A percentile compares a stretch with the other conserved stretches of the same genome.
These are phyloP conservation scores for Micrastur ruficollis DNA, from an alignment of 2,797 vertebrate species.

Conservation along the genomic window DNA sequence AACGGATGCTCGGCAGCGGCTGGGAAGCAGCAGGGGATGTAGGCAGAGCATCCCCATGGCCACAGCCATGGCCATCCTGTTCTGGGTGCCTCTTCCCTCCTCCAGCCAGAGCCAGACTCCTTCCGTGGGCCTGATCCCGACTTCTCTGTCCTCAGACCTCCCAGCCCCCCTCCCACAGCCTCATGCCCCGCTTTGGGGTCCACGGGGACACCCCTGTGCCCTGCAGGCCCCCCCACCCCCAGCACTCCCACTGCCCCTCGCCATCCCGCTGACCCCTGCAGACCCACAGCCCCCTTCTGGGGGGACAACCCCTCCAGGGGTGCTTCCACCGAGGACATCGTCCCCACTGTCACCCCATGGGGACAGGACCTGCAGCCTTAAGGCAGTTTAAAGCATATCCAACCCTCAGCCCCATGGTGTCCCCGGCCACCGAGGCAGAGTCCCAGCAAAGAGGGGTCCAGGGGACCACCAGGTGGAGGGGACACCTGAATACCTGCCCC, in stretches of 20 bases:
- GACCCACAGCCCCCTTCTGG: neutral
- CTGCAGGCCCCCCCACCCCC: neutral
- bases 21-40: neutral
- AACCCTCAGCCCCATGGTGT: neutral
- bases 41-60: neutral
- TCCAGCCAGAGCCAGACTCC: neutral
- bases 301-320: neutral
- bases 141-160: neutral
- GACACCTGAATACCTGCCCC: neutral
- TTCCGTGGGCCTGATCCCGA: neutral
- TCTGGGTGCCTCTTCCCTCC: neutral
- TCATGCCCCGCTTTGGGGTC: too few relatives aligned
- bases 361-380: neutral
- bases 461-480: rapidly evolving
- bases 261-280: neutral
- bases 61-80: neutral
- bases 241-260: neutral
- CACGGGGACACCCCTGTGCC: rapidly evolving
- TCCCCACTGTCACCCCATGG: neutral
- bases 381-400: neutral
- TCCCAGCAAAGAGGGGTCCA: neutral
- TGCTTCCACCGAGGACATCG: neutral
- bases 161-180: neutral
- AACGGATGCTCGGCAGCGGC: neutral
- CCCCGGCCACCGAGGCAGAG: neutral